Conservation (phyloP, 2,888 invertebrate species). For the Buathra laborator region DNA sequence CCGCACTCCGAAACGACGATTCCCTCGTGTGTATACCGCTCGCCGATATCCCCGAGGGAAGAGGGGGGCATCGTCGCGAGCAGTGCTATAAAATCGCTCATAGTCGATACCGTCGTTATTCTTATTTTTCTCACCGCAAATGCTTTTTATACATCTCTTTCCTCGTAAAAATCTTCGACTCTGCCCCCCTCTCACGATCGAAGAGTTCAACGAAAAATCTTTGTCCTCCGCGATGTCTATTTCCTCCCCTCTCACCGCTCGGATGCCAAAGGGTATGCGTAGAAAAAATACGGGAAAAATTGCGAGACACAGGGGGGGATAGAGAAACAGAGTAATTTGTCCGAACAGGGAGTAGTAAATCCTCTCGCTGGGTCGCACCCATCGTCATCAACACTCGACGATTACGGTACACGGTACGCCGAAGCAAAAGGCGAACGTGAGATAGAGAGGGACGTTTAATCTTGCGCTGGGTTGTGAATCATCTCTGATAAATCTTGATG, state of each 20-base stretch:
- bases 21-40: conserved; percentile 18
- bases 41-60: not conserved
- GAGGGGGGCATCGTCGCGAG: not conserved
- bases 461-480: conserved; percentile 49
- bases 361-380: conserved; percentile 53
- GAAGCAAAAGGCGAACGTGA: conserved; percentile 7
- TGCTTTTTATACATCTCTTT: not conserved
- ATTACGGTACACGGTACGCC: conserved; percentile 36
- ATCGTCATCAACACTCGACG: conserved; percentile 62
- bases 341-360: conserved; percentile 46
- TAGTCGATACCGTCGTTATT: conserved; percentile 4
- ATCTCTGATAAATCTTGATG: conserved; percentile 48
- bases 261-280: not conserved
- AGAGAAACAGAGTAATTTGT: conserved; percentile 44
- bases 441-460: conserved; percentile 45
- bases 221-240: not conserved
- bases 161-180: conserved; percentile 29
- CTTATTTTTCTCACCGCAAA: not conserved
- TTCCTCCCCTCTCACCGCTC: not conserved
- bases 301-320: conserved; percentile 49
- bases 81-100: not conserved
- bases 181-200: not conserved
- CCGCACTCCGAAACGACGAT: conserved; percentile 16
- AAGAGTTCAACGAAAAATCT: not conserved
- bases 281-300: conserved; percentile 38